Percentiles rank a stretch among this genome's conserved stretches.
Conservation (phyloP, 2,797 vertebrate species). For the Neosalanx taihuensis region DNA sequence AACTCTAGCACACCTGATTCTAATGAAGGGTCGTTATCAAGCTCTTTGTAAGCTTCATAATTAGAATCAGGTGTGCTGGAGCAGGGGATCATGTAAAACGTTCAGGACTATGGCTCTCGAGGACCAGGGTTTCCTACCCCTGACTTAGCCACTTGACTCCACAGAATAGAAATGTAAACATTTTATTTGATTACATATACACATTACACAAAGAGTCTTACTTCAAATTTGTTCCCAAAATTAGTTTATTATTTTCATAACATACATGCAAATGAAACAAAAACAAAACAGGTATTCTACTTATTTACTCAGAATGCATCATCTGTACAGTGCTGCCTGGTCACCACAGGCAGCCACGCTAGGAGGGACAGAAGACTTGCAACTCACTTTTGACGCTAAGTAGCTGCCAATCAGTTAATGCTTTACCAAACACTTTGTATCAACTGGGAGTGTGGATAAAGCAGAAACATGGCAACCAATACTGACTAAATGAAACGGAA, state of each 20-base stretch:
- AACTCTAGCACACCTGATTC: too few relatives aligned
- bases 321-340: slow-evolving; percentile 60
- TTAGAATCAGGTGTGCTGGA: too few relatives aligned
- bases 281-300: slow-evolving; percentile 25
- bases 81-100: too few relatives aligned
- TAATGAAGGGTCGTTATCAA: too few relatives aligned
- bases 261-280: slow-evolving; percentile 58
- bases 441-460: background rate
- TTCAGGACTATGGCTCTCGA: too few relatives aligned
- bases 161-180: too few relatives aligned
- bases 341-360: slow-evolving; percentile 27
- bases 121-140: too few relatives aligned
- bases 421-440: background rate
- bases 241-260: slow-evolving; percentile 52
- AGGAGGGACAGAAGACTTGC: slow-evolving; percentile 15
- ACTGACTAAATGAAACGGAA: slow-evolving; percentile 20
- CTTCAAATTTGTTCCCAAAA: slow-evolving; percentile 29
- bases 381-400: slow-evolving; percentile 8
- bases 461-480: slow-evolving; percentile 17
- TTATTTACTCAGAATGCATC: slow-evolving; percentile 27
- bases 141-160: too few relatives aligned
- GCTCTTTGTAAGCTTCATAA: too few relatives aligned
- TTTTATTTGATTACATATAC: too few relatives aligned
- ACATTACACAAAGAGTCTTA: background rate
- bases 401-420: background rate